Evolutionary conservation across 2,888 invertebrate genomes (phyloP).

Genomic region (Stictocephala bisonia): DNA sequence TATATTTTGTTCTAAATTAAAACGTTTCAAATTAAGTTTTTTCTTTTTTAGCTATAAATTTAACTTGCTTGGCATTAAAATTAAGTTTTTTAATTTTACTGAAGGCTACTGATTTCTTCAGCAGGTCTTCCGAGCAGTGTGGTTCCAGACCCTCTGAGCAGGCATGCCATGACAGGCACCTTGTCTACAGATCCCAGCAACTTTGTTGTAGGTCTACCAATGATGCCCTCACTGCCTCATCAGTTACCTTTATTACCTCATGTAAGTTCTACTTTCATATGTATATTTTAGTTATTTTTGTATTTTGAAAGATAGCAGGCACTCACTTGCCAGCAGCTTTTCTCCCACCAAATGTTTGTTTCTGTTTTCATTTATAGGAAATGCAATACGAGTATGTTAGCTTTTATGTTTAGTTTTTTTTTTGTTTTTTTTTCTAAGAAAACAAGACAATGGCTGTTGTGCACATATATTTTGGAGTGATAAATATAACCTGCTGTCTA

Average conservation of each 20-base stretch:
- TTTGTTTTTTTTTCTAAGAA: too few species aligned
- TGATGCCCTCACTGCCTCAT: slow-evolving; percentile 51
- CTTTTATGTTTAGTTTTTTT: too few species aligned
- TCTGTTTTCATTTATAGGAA: too few species aligned
- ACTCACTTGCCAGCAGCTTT: too few species aligned
- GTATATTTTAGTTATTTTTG: too few species aligned
- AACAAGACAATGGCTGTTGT: too few species aligned
- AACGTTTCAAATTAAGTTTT: background rate
- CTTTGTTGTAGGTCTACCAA: slow-evolving; percentile 51
- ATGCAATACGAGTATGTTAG: too few species aligned
- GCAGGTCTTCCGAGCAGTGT: slow-evolving; percentile 51
- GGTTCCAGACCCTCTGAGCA: slow-evolving; percentile 50
- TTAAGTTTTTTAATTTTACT: background rate
- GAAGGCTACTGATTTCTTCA: slow-evolving; percentile 25
- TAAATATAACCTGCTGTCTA: too few species aligned
- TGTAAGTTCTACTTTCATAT: too few species aligned
- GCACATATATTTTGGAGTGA: too few species aligned
- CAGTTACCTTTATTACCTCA: slow-evolving; percentile 51
- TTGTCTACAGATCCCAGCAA: slow-evolving; percentile 50
- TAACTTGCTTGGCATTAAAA: background rate
- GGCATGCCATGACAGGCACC: slow-evolving; percentile 50
- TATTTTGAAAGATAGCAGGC: too few species aligned
- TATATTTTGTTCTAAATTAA: background rate
- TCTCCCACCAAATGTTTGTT: too few species aligned
- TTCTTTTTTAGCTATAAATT: background rate